A percentile compares a stretch with the other conserved stretches of the same genome.
Evolutionary conservation across 2,888 invertebrate species (phyloP).

Genomic region (Petrolisthes cinctipes): DNA sequence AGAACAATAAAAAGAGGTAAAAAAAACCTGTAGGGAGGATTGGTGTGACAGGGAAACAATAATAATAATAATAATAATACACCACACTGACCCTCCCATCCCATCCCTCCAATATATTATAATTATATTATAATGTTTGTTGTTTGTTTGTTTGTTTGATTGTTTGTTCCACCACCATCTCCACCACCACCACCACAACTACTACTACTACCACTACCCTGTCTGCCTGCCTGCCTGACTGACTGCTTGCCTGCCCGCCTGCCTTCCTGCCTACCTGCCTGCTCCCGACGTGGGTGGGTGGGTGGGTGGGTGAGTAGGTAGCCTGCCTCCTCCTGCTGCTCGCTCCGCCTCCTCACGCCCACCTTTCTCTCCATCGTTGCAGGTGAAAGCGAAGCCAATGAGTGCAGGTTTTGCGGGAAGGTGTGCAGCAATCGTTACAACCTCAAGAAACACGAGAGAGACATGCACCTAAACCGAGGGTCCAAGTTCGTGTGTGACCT

Average conservation of each 20-base stretch:
- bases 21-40: too few species aligned
- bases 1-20: too few species aligned
- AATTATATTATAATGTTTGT: too few species aligned
- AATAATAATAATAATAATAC: too few species aligned
- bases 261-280: not conserved
- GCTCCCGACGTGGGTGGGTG: not conserved
- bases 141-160: not conserved
- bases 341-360: slow-evolving; percentile 49
- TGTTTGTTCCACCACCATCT: not conserved
- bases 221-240: slow-evolving; percentile 6
- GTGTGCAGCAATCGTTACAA: slow-evolving; percentile 65
- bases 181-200: too few species aligned
- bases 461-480: slow-evolving; percentile 64
- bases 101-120: too few species aligned
- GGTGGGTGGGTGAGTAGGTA: not conserved
- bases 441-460: slow-evolving; percentile 65
- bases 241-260: slow-evolving; percentile 15
- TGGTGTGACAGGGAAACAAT: too few species aligned
- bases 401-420: slow-evolving; percentile 64
- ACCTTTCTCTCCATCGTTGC: slow-evolving; percentile 24
- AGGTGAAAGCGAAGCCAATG: slow-evolving; percentile 62
- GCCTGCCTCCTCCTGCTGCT: slow-evolving; percentile 53
- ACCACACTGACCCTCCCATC: too few species aligned
- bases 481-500: slow-evolving; percentile 61
- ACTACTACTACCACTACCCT: not conserved